Evolutionary conservation across 2,888 invertebrate genomes (phyloP), one percentile per base, ranked within the genome.

Genomic region (Andrena chrysosceles): DNA sequence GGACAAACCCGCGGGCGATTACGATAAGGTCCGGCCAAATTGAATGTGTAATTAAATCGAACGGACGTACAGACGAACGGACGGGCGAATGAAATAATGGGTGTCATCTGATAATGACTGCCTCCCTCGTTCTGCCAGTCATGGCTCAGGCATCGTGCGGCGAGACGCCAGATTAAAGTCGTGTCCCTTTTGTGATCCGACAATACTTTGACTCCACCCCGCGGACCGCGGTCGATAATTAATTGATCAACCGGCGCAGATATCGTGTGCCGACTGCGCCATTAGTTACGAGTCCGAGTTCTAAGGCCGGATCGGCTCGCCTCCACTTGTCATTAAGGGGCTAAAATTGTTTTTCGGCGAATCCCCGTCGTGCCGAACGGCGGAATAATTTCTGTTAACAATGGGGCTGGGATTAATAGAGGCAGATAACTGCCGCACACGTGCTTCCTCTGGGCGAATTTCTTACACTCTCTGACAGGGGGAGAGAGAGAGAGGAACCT

Each of bases 31-130:
- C 71, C n/a, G 49, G 67, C 82, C 86, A 87, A 89, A 91, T 91
- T 90, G 91, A 91, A 92, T 89, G 85, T 87, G 86, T 91, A 91
- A 92, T 92, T 89, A 90, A 91, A 92, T 91, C 86, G 89, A 87
- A 83, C 80, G 80, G 66, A 85, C 83, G 83, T 16, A 56, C 77
- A 81, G 73, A 85, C 83, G 83, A 81, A 90, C 78, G 83, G 73
- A 85, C 83, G 83, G 81, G 89, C 81, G 86, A 88, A 89, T 89
- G 91, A 90, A 90, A 91, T 90, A 90, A 91, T 91, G 87, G 89
- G 85, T 91, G 90, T 91, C 90, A 89, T 91, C 89, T 89, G 89
- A 91, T 90, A 92, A 90, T 90, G 88, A 89, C 86, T 81, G 74
- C 84, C 87, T 81, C 74, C 84, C 77, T 72, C 77, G 66, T 92